A percentile compares a stretch with the other conserved stretches of the same genome.
Conservation (phyloP, 2,113 vertebrate genomes). For the Lathamus discolor region DNA sequence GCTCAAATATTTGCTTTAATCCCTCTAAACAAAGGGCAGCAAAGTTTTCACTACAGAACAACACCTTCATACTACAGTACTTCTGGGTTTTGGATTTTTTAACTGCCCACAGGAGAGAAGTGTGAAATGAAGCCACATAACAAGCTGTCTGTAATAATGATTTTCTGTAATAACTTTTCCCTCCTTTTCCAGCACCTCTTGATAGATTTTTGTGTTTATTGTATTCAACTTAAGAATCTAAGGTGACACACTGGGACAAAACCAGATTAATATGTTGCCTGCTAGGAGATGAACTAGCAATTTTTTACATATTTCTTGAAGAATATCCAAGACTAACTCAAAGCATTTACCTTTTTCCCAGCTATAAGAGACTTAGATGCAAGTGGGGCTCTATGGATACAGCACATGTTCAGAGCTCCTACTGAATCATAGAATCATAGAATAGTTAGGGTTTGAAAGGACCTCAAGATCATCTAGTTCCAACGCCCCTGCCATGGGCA, state of each 20-base stretch:
- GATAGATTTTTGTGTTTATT: neutral
- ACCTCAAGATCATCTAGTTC: no score
- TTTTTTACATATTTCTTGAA: neutral
- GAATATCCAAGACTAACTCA: neutral
- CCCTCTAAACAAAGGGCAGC: neutral
- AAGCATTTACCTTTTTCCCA: neutral
- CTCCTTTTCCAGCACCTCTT: neutral
- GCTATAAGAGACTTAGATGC: neutral
- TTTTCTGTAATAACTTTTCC: neutral
- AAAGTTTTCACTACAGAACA: neutral
- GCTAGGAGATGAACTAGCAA: neutral
- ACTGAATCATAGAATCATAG: neutral
- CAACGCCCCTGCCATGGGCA: no score
- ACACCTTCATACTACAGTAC: neutral
- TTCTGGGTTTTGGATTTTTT: neutral
- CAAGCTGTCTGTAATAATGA: neutral
- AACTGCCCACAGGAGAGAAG: neutral
- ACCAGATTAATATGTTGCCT: neutral
- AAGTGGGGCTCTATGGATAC: neutral
- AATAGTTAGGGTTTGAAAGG: no score
- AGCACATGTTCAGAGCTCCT: neutral
- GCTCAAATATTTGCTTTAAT: neutral
- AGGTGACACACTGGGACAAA: neutral
- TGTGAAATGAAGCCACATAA: neutral
- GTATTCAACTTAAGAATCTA: neutral